phyloP scores from a whole-genome alignment of 2,113 vertebrate species.

The Corythornis vintsioides region DNA sequence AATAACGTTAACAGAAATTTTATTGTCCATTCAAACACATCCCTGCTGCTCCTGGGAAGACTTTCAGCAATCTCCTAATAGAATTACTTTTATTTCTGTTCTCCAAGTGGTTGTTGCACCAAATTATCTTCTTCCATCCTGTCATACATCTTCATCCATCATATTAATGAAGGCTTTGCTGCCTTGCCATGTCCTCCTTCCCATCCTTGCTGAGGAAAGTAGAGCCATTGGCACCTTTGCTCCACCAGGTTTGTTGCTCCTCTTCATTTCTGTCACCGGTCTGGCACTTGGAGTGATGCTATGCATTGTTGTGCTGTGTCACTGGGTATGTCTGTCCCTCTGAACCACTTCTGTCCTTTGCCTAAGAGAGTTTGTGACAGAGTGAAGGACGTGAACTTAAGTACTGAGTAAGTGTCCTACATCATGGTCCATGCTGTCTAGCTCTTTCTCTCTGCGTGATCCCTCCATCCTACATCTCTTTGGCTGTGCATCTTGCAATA shows the following conservation, averaged over 20 bases:
- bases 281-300: background rate
- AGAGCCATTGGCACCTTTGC: background rate
- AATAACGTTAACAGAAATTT: background rate
- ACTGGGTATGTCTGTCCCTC: background rate
- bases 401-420: background rate
- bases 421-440: background rate
- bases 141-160: background rate
- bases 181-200: background rate
- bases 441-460: background rate
- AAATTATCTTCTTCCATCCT: background rate
- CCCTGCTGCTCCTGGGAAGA: background rate
- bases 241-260: background rate
- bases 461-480: background rate
- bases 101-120: background rate
- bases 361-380: background rate
- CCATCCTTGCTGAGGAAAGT: background rate
- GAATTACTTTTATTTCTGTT: background rate
- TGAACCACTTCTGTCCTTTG: background rate
- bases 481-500: background rate
- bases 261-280: background rate
- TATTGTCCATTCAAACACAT: background rate
- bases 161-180: background rate
- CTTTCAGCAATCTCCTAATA: background rate
- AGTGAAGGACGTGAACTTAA: accelerated
- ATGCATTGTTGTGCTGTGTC: background rate